These are phyloP conservation scores for Cavia porcellus DNA, from an alignment of 2,113 vertebrate genomes.

Conservation along the genomic window DNA sequence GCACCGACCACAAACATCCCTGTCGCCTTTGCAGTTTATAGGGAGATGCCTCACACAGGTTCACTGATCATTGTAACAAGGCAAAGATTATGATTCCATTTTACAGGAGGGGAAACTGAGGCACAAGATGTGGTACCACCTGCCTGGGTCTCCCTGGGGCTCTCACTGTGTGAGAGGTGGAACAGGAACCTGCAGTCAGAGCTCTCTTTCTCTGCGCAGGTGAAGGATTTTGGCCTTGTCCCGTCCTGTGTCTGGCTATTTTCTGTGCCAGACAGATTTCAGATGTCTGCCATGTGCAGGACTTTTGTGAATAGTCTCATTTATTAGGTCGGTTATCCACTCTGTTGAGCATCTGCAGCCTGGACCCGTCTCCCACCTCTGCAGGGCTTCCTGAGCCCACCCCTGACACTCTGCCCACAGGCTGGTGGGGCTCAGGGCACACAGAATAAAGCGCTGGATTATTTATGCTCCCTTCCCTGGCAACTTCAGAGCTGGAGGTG, in stretches of 20 bases:
- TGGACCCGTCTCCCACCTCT: not conserved
- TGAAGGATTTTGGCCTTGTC: not conserved
- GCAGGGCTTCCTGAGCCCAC: not conserved
- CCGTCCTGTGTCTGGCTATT: too few relatives aligned
- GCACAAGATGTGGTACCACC: accelerated
- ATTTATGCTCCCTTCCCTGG: too few relatives aligned
- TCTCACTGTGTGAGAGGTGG: not conserved
- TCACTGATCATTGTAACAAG: not conserved
- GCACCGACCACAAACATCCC: not conserved
- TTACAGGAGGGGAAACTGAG: not conserved
- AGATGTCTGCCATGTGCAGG: not conserved
- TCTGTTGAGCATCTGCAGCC: not conserved
- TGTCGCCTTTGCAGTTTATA: not conserved
- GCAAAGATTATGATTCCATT: not conserved
- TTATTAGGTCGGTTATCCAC: accelerated
- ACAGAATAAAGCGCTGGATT: not conserved
- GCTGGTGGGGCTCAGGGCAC: not conserved
- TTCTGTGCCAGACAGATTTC: not conserved
- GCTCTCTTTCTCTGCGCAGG: not conserved
- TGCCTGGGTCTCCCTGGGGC: not conserved
- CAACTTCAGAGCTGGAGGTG: not conserved
- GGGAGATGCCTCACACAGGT: not conserved
- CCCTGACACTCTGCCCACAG: not conserved
- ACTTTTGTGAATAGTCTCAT: accelerated
- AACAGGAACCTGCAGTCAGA: not conserved